Conservation (phyloP, 2,797 vertebrate genomes). For the Carduelis carduelis region DNA sequence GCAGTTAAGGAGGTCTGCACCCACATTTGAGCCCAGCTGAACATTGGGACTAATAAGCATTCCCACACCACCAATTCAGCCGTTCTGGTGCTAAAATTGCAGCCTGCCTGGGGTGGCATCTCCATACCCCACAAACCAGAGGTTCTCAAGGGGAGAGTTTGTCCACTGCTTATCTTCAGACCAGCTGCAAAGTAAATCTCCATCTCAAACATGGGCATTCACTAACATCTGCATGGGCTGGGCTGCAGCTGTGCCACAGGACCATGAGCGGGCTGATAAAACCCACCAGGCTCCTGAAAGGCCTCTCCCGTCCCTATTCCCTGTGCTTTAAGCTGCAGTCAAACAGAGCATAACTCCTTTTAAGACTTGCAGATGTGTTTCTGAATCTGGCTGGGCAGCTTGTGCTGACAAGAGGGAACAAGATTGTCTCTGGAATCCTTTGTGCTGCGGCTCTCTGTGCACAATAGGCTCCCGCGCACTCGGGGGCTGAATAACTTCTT, state of each 20-base stretch:
- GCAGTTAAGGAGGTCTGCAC: not conserved
- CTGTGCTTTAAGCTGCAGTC: not conserved
- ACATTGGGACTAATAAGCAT: not conserved
- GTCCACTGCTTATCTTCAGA: not conserved
- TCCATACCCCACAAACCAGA: not conserved
- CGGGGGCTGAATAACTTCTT: not conserved
- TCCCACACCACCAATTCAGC: not conserved
- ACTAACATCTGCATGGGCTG: not conserved
- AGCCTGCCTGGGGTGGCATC: not conserved
- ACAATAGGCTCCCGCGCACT: not conserved
- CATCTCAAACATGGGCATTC: not conserved
- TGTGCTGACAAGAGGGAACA: not conserved
- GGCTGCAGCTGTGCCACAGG: not conserved
- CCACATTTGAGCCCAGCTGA: not conserved
- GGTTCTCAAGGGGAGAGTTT: not conserved
- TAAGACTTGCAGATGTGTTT: slow-evolving; percentile 31
- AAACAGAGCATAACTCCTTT: slow-evolving; percentile 31
- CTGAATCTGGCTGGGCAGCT: not conserved
- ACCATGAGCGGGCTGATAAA: not conserved
- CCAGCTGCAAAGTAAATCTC: not conserved
- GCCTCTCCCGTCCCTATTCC: not conserved
- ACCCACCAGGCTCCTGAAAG: not conserved
- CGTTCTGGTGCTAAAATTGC: not conserved
- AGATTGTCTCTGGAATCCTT: slow-evolving; percentile 41
- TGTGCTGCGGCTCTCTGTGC: not conserved